phyloP scores from a whole-genome alignment of 2,888 invertebrate species.

The Antheraea assamensis region DNA sequence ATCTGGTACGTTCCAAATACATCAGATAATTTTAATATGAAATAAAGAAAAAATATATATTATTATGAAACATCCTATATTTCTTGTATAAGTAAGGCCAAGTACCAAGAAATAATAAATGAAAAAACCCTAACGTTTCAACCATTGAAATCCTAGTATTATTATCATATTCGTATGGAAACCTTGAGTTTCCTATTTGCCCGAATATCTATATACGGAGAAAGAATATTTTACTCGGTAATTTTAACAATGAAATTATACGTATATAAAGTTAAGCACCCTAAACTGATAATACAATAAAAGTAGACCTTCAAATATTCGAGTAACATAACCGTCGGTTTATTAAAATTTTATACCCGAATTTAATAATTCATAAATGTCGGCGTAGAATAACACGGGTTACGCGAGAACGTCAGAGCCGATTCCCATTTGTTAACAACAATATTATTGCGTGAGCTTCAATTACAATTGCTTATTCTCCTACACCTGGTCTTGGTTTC shows the following conservation, averaged over 20 bases:
- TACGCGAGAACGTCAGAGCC: slow-evolving; percentile 4
- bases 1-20: too few species aligned
- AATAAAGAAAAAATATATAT: too few species aligned
- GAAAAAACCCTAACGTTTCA: neutral
- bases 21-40: too few species aligned
- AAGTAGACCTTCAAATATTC: neutral
- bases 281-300: neutral
- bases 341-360: neutral
- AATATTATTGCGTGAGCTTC: slow-evolving; percentile 8
- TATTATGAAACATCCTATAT: too few species aligned
- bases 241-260: neutral
- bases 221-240: neutral
- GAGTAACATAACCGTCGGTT: neutral
- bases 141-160: neutral
- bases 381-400: neutral
- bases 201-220: neutral
- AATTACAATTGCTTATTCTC: slow-evolving; percentile 8
- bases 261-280: neutral
- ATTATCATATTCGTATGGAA: neutral
- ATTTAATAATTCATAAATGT: slow-evolving; percentile 5
- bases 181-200: neutral
- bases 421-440: slow-evolving; percentile 10
- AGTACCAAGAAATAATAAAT: neutral
- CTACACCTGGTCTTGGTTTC: slow-evolving; percentile 1
- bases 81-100: neutral